Percentiles rank a stretch among this genome's conserved stretches.
Evolutionary conservation across 2,797 vertebrate genomes (phyloP).

Genomic region (Enteromius trimaculatus): DNA sequence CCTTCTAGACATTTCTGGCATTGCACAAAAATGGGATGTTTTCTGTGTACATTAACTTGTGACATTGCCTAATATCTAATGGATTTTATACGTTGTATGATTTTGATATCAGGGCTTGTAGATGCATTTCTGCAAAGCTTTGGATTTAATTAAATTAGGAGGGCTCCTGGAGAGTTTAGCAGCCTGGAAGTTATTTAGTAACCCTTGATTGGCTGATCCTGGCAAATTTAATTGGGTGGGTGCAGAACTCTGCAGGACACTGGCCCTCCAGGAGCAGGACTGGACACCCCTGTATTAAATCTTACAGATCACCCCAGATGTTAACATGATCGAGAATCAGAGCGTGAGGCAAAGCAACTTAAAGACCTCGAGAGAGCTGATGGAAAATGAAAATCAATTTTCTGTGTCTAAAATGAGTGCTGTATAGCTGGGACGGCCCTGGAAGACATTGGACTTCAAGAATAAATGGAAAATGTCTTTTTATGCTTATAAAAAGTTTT

Average conservation of each 20-base stretch:
- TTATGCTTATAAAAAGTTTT: slow-evolving; percentile 6
- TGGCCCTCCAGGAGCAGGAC: not conserved
- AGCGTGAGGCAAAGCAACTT: not conserved
- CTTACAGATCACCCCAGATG: slow-evolving; percentile 16
- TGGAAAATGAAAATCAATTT: slow-evolving; percentile 36
- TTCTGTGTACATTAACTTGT: not conserved
- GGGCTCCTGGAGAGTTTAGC: not conserved
- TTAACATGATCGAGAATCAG: slow-evolving; percentile 10
- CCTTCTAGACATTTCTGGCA: not conserved
- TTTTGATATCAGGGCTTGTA: not conserved
- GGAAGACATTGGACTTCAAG: not conserved
- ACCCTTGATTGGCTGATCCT: not conserved
- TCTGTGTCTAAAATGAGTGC: slow-evolving; percentile 1
- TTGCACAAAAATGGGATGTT: not conserved
- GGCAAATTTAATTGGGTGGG: not conserved
- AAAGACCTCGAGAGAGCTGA: slow-evolving; percentile 16
- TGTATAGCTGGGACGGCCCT: not conserved
- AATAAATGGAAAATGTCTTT: slow-evolving; percentile 20
- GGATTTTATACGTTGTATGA: not conserved
- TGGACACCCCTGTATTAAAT: slow-evolving; percentile 1
- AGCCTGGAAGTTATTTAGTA: not conserved
- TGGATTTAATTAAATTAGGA: not conserved
- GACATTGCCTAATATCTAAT: not conserved
- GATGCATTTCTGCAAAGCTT: not conserved
- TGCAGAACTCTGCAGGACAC: not conserved